Conservation (phyloP, 37 sponge, comb jelly and placozoan genomes). For the Beroe forskalii region DNA sequence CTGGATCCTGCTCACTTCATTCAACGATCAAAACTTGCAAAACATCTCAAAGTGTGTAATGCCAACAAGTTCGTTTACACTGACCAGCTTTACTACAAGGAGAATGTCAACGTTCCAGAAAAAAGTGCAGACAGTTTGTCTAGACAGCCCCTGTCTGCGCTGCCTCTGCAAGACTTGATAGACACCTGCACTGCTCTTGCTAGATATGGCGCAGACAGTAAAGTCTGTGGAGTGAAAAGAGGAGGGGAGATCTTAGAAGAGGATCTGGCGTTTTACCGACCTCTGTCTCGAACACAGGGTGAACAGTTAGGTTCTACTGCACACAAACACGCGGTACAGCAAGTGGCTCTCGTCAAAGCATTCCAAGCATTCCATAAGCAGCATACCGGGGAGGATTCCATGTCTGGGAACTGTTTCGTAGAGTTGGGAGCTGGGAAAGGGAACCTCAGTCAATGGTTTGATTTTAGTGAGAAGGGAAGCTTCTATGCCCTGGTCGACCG, state of each 20-base stretch:
- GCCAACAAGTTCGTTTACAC: conserved; percentile 19
- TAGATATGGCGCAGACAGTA: conserved; percentile 7
- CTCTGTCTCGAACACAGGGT: not conserved
- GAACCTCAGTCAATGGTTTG: conserved; percentile 52
- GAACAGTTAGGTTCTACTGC: not conserved
- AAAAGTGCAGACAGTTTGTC: not conserved
- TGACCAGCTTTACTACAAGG: not conserved
- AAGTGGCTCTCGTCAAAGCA: not conserved
- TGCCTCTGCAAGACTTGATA: not conserved
- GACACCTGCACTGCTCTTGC: not conserved
- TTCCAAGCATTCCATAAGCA: not conserved
- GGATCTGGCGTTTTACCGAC: not conserved
- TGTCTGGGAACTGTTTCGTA: not conserved
- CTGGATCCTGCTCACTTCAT: conserved; percentile 50
- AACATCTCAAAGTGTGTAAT: conserved; percentile 42
- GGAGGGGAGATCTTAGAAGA: not conserved
- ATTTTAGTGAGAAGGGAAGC: not conserved
- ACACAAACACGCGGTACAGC: conserved; percentile 23
- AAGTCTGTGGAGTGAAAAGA: not conserved
- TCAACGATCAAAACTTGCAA: not conserved
- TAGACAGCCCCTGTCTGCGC: not conserved
- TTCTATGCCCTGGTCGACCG: conserved; percentile 12
- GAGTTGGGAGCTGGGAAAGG: conserved; percentile 52
- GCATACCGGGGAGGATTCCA: not conserved
- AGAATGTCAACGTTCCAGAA: not conserved